Percentiles rank a stretch among this genome's conserved stretches.
These are phyloP conservation scores for Platycheirus rosarum DNA, from an alignment of 2,888 invertebrate species.

Conservation along the genomic window DNA sequence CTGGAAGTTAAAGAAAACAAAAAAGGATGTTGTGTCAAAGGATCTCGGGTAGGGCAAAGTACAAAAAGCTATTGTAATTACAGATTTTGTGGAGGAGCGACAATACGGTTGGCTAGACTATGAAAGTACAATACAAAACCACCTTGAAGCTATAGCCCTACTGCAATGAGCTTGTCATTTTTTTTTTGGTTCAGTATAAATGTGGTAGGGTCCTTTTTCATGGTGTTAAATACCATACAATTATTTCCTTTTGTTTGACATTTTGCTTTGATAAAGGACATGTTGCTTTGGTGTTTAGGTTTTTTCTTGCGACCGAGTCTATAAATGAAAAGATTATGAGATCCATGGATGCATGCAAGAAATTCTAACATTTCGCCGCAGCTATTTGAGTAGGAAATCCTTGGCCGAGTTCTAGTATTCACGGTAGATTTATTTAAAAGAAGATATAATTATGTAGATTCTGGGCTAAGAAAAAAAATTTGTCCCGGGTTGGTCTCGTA, in stretches of 20 bases:
- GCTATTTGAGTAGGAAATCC: no score
- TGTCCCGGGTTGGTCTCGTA: no score
- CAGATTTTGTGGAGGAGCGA: slow-evolving; percentile 51
- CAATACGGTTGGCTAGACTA: slow-evolving; percentile 57
- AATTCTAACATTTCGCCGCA: neutral
- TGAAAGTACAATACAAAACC: slow-evolving; percentile 42
- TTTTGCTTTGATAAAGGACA: slow-evolving; percentile 33
- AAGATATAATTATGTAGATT: no score
- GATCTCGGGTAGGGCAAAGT: neutral
- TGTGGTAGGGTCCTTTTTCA: slow-evolving; percentile 15
- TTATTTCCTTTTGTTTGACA: slow-evolving; percentile 44
- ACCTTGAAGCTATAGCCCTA: no score
- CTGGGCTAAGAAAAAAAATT: no score
- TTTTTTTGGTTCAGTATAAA: slow-evolving; percentile 42
- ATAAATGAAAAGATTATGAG: neutral
- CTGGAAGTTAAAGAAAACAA: slow-evolving; percentile 3
- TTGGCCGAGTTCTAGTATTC: no score
- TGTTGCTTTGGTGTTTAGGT: neutral
- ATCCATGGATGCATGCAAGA: neutral
- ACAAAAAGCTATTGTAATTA: slow-evolving; percentile 55
- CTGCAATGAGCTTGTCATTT: slow-evolving; percentile 24
- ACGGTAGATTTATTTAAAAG: no score
- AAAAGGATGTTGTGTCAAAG: slow-evolving; percentile 44
- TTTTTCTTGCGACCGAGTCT: neutral
- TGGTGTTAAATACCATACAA: slow-evolving; percentile 50